Conservation (phyloP, 2,797 vertebrate genomes). For the Silurus lanzhouensis region DNA sequence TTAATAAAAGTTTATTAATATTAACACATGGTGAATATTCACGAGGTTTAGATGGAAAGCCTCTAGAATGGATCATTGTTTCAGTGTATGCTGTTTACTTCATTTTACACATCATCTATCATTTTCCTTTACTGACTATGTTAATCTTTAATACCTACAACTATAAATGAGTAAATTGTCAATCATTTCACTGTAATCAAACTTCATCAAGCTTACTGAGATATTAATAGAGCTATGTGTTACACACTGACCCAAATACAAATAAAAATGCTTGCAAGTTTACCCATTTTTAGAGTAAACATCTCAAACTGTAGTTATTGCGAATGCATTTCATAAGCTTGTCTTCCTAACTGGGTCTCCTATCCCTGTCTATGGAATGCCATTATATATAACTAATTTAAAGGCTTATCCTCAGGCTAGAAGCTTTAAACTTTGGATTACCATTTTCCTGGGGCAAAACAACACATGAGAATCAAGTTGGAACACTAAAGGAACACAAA, state of each 20-base stretch:
- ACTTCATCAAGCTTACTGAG: neutral
- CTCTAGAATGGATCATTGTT: neutral
- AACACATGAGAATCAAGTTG: neutral
- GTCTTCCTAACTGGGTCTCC: neutral
- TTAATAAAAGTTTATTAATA: conserved; percentile 32
- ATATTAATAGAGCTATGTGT: neutral
- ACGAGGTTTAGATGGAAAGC: conserved; percentile 21
- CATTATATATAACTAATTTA: too few species aligned
- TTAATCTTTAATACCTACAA: neutral
- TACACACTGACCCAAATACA: neutral
- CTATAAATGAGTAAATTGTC: neutral
- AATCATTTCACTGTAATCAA: neutral
- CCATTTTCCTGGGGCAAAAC: neutral
- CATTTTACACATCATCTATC: neutral
- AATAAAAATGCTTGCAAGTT: neutral
- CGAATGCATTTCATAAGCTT: neutral
- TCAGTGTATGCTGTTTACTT: neutral
- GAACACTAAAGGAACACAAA: too few species aligned
- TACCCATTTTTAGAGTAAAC: neutral
- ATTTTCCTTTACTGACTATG: neutral
- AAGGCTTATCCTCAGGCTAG: neutral
- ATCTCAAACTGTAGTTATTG: neutral
- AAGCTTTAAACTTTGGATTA: neutral
- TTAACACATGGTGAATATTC: conserved; percentile 41
- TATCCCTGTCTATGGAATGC: neutral